Percentiles rank a stretch among this genome's conserved stretches.
phyloP scores from a whole-genome alignment of 2,797 vertebrate genomes.

The Picus viridis region DNA sequence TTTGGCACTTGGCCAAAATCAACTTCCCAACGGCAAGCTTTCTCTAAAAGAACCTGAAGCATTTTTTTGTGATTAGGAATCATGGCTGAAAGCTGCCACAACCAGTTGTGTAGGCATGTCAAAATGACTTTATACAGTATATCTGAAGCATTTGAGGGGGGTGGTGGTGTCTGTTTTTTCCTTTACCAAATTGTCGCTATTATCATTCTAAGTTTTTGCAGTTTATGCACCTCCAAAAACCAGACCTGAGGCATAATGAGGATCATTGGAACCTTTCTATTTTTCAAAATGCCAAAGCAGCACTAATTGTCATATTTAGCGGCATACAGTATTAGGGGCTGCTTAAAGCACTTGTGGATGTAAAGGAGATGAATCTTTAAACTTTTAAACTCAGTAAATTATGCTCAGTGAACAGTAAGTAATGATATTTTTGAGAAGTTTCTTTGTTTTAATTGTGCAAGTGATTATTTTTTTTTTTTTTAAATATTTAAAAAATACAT shows the following conservation, averaged over 20 bases:
- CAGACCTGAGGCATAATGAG: constrained; percentile 51
- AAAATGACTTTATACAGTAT: constrained; percentile 83
- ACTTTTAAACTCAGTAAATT: constrained; percentile 76
- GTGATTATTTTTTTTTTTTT: constrained; percentile 31
- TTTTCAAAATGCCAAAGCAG: constrained; percentile 70
- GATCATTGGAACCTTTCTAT: constrained; percentile 49
- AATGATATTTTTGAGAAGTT: constrained; percentile 75
- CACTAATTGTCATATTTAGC: constrained; percentile 57
- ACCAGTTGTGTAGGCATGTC: constrained; percentile 81
- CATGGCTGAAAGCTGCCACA: constrained; percentile 81
- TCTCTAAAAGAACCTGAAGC: constrained; percentile 85
- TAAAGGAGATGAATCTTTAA: constrained; percentile 76
- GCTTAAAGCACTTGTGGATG: constrained; percentile 66
- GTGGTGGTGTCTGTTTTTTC: constrained; percentile 10
- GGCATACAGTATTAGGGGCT: constrained; percentile 44
- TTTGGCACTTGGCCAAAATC: constrained; percentile 86
- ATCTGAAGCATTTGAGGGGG: constrained; percentile 53
- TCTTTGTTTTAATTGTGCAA: constrained; percentile 34
- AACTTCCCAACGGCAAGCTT: constrained; percentile 84
- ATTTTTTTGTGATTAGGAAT: constrained; percentile 81
- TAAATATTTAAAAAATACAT: neutral
- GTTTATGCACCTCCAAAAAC: constrained; percentile 50
- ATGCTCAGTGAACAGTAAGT: constrained; percentile 76
- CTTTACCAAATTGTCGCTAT: constrained; percentile 70
- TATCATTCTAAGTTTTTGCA: constrained; percentile 63